phyloP scores from a whole-genome alignment of 2,888 invertebrate genomes.

The Agonum fuliginosum region DNA sequence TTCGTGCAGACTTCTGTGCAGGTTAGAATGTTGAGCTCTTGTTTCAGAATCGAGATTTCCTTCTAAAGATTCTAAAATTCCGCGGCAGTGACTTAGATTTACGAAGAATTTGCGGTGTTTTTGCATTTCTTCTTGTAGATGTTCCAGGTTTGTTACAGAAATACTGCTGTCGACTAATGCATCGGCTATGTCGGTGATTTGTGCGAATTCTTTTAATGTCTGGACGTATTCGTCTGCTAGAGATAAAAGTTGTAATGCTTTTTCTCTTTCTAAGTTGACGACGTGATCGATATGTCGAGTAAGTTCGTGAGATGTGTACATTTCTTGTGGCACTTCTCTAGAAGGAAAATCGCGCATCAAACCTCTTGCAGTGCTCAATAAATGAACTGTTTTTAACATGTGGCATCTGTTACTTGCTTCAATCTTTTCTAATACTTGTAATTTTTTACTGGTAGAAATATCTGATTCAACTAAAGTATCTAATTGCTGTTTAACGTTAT shows the following conservation, averaged over 20 bases:
- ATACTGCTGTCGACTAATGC: slow-evolving; percentile 86
- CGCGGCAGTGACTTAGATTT: slow-evolving; percentile 89
- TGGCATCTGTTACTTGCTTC: slow-evolving; percentile 81
- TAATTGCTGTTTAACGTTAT: slow-evolving; percentile 74
- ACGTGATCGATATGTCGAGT: slow-evolving; percentile 82
- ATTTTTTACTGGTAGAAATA: slow-evolving; percentile 79
- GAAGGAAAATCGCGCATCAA: slow-evolving; percentile 82
- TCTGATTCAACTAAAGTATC: slow-evolving; percentile 79
- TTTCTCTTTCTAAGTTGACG: slow-evolving; percentile 83
- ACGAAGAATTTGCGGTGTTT: slow-evolving; percentile 93
- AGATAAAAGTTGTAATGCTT: slow-evolving; percentile 83
- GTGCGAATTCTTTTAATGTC: slow-evolving; percentile 89
- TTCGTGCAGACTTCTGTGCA: slow-evolving; percentile 86
- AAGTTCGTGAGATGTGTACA: slow-evolving; percentile 80
- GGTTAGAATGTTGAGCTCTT: slow-evolving; percentile 80
- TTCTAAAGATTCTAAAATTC: slow-evolving; percentile 89
- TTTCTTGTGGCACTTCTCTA: slow-evolving; percentile 80
- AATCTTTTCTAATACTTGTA: slow-evolving; percentile 82
- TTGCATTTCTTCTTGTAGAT: slow-evolving; percentile 92
- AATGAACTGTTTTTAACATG: slow-evolving; percentile 77
- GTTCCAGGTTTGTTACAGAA: slow-evolving; percentile 83
- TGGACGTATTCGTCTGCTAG: slow-evolving; percentile 92
- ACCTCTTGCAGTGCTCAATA: slow-evolving; percentile 78
- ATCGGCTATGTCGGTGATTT: slow-evolving; percentile 90
- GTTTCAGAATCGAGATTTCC: slow-evolving; percentile 89